phyloP scores from a whole-genome alignment of 1,140 invertebrate species.

The Drosophila carrolli region DNA sequence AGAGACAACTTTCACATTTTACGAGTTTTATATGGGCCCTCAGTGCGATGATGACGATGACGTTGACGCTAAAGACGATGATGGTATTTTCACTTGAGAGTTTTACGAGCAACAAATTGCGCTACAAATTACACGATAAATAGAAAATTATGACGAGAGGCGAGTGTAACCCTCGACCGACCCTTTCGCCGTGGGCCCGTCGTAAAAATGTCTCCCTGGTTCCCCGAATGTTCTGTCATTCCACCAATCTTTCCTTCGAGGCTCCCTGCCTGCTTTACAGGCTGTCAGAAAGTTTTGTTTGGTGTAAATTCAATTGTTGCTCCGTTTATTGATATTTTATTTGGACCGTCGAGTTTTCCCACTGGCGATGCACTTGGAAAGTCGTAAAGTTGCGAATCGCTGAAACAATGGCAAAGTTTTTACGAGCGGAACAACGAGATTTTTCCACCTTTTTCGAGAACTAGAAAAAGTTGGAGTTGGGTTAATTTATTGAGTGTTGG shows the following conservation, averaged over 20 bases:
- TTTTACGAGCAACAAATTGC: slow-evolving; percentile 82
- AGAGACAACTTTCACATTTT: slow-evolving; percentile 72
- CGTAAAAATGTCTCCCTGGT: slow-evolving; percentile 68
- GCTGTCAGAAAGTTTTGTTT: slow-evolving; percentile 72
- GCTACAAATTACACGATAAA: slow-evolving; percentile 81
- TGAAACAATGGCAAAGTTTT: slow-evolving; percentile 79
- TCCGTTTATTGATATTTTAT: slow-evolving; percentile 80
- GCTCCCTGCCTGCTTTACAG: slow-evolving; percentile 36
- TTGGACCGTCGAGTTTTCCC: slow-evolving; percentile 47
- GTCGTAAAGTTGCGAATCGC: slow-evolving; percentile 75
- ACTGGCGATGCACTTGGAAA: slow-evolving; percentile 55
- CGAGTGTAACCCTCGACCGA: slow-evolving; percentile 28
- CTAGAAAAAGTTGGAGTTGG: slow-evolving; percentile 4
- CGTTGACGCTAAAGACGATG: slow-evolving; percentile 55
- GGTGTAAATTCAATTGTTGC: slow-evolving; percentile 83
- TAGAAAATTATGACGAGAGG: slow-evolving; percentile 77
- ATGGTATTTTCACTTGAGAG: slow-evolving; percentile 70
- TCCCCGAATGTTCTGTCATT: slow-evolving; percentile 71
- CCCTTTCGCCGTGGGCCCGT: slow-evolving; percentile 59
- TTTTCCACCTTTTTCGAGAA: slow-evolving; percentile 39
- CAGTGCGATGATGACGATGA: slow-evolving; percentile 57
- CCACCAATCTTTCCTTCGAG: slow-evolving; percentile 38
- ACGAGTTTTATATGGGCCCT: slow-evolving; percentile 76
- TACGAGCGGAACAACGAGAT: slow-evolving; percentile 57
- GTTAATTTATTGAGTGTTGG: slow-evolving; percentile 39